These are phyloP conservation scores for Thryonomys swinderianus DNA, from an alignment of 2,113 vertebrate genomes.

Conservation along the genomic window DNA sequence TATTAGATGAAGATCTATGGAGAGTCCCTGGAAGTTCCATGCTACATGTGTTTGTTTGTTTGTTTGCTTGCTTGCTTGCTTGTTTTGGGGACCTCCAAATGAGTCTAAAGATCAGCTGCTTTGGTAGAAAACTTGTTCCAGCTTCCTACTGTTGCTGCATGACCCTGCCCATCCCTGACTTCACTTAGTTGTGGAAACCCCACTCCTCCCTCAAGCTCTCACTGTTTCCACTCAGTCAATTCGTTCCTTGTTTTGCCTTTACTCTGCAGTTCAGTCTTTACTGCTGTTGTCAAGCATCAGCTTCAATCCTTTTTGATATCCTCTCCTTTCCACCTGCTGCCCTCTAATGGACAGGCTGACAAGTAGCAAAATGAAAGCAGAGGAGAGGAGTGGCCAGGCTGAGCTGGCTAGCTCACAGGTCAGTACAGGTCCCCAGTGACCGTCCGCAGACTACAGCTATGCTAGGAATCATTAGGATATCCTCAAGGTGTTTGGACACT, in stretches of 20 bases:
- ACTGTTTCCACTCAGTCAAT: background rate
- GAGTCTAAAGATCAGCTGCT: background rate
- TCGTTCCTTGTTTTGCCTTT: background rate
- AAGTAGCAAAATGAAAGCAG: background rate
- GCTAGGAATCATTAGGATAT: background rate
- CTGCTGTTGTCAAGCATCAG: background rate
- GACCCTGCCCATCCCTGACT: background rate
- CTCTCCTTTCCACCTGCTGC: slow-evolving; percentile 75
- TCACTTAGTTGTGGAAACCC: slow-evolving; percentile 39
- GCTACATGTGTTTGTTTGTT: background rate
- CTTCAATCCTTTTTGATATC: background rate
- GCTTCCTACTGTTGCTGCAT: background rate
- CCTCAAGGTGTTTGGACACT: background rate
- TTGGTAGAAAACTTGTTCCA: slow-evolving; percentile 12
- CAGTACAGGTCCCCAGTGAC: background rate
- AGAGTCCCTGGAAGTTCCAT: background rate
- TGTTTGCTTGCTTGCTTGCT: background rate
- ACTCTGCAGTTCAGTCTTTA: background rate
- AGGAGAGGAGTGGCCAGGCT: background rate
- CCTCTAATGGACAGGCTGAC: slow-evolving; percentile 74
- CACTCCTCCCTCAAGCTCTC: background rate
- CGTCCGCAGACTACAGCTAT: background rate
- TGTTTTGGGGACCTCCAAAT: background rate
- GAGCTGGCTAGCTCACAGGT: background rate
- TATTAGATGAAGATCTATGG: background rate